These are phyloP conservation scores for Baryphthengus martii DNA, from an alignment of 2,113 vertebrate species.

Conservation along the genomic window DNA sequence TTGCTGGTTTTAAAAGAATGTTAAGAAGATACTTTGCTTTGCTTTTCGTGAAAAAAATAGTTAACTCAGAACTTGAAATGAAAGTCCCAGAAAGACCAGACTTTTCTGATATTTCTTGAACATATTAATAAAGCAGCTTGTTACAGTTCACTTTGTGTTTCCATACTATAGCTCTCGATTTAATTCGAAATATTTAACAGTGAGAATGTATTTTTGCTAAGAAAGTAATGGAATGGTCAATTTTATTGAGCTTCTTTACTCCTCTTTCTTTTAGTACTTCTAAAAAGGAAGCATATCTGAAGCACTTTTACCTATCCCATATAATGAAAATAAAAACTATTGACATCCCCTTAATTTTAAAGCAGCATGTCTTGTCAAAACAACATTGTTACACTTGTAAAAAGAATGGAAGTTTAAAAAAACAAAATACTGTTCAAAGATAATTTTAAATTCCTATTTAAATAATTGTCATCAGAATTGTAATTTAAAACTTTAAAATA, in stretches of 20 bases:
- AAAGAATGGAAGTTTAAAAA: not conserved
- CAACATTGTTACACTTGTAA: not conserved
- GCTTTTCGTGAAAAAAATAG: not conserved
- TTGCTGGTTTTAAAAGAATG: not conserved
- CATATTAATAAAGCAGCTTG: not conserved
- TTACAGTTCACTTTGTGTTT: not conserved
- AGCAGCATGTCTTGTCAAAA: not conserved
- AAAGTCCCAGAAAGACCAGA: not conserved
- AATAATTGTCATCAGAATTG: not conserved
- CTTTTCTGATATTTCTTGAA: not conserved
- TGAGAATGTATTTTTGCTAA: not conserved
- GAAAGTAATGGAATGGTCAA: not conserved
- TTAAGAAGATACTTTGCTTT: not conserved
- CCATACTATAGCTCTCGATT: not conserved
- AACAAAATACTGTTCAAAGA: not conserved
- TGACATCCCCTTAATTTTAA: not conserved
- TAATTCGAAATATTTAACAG: not conserved
- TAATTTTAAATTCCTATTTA: not conserved
- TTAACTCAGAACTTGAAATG: not conserved
- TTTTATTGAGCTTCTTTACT: not conserved
- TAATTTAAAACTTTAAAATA: not conserved
- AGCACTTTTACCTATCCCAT: not conserved
- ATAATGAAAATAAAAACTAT: not conserved
- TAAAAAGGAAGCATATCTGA: not conserved
- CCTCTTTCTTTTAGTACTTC: not conserved